phyloP scores from a whole-genome alignment of 2,888 invertebrate genomes.

The Drosophila pegasa region DNA sequence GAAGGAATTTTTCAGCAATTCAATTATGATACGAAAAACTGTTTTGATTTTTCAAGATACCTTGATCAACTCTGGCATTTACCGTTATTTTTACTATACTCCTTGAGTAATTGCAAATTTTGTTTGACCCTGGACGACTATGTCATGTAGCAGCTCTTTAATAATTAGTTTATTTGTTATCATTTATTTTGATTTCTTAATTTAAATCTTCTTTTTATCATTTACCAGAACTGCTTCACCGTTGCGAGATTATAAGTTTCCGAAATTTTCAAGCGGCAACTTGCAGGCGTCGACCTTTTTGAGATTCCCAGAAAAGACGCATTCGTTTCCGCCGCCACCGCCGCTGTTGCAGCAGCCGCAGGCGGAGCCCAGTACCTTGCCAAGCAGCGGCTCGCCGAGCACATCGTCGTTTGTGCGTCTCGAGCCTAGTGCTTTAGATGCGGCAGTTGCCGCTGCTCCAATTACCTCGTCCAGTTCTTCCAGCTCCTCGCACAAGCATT shows the following conservation, averaged over 20 bases:
- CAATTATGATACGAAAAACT: background rate
- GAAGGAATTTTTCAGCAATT: background rate
- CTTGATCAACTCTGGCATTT: slow-evolving; percentile 1
- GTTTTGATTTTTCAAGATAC: background rate
- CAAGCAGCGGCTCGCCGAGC: slow-evolving; percentile 59
- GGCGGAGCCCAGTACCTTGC: slow-evolving; percentile 58
- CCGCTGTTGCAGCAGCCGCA: slow-evolving; percentile 41
- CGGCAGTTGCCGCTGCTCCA: slow-evolving; percentile 61
- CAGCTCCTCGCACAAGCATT: slow-evolving; percentile 68
- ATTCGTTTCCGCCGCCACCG: slow-evolving; percentile 81
- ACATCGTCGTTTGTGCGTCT: slow-evolving; percentile 75
- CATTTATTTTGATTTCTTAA: background rate
- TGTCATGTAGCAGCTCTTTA: background rate
- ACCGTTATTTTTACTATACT: background rate
- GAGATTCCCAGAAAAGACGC: slow-evolving; percentile 80
- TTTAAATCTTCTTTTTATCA: background rate
- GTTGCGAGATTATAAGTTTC: slow-evolving; percentile 80
- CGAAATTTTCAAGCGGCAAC: slow-evolving; percentile 74
- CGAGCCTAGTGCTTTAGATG: slow-evolving; percentile 79
- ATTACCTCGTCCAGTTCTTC: slow-evolving; percentile 63
- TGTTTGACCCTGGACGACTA: background rate
- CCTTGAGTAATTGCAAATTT: background rate
- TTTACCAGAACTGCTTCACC: slow-evolving; percentile 70
- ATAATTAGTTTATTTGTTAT: background rate
- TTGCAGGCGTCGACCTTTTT: slow-evolving; percentile 77